These are phyloP conservation scores for Gasteruption jaculator DNA, from an alignment of 2,888 invertebrate species.

Conservation along the genomic window DNA sequence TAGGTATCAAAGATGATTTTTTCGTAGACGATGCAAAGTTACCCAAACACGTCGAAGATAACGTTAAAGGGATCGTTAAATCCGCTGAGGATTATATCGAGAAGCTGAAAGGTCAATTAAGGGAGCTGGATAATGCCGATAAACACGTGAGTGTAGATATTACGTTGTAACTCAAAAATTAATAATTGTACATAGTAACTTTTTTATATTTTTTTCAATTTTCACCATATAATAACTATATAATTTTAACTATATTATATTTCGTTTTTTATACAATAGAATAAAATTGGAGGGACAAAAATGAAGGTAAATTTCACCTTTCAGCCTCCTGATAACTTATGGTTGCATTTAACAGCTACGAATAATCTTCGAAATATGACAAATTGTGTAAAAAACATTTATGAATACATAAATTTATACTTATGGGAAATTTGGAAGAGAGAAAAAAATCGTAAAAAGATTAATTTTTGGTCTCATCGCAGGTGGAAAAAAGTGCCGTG, in stretches of 20 bases:
- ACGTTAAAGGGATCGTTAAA: constrained; percentile 26
- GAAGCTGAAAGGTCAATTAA: constrained; percentile 31
- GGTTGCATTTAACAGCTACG: no score
- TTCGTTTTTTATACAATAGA: constrained; percentile 9
- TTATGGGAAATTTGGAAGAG: no score
- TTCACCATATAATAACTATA: no score
- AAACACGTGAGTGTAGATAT: constrained; percentile 24
- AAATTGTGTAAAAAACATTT: no score
- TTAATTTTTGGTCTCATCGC: no score
- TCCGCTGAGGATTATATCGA: constrained; percentile 30
- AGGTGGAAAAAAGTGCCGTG: constrained; percentile 29
- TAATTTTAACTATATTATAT: constrained; percentile 4
- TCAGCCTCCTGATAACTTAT: no score
- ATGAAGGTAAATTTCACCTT: no score
- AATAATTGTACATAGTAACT: background rate
- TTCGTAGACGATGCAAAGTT: constrained; percentile 16
- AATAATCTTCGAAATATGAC: no score
- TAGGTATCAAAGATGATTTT: constrained; percentile 16
- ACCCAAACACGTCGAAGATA: constrained; percentile 25
- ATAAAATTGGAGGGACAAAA: no score
- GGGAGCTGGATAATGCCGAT: constrained; percentile 31
- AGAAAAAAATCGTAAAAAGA: no score
- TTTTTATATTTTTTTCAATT: no score
- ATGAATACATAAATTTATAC: no score
- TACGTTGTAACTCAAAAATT: background rate